A percentile compares a stretch with the other conserved stretches of the same genome.
Evolutionary conservation across 2,113 vertebrate genomes (phyloP).

Genomic region (Silurus asotus): DNA sequence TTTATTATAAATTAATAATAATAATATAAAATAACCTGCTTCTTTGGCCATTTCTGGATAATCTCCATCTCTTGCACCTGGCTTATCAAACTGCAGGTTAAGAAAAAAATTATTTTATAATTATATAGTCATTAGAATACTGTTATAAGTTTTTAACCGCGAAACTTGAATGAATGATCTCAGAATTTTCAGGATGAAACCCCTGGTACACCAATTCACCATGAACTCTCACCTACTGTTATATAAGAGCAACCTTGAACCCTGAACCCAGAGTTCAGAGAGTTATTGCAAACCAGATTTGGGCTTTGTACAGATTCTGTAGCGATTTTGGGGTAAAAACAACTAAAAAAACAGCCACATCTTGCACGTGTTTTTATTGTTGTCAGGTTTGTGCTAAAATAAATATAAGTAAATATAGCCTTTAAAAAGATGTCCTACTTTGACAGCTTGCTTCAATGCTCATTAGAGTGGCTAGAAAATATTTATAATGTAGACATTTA

Average conservation of each 20-base stretch:
- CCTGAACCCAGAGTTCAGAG: slow-evolving; percentile 29
- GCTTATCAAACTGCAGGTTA: slow-evolving; percentile 83
- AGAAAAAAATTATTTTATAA: too few species aligned
- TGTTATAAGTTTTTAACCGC: background rate
- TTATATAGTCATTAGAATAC: too few species aligned
- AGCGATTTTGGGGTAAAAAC: background rate
- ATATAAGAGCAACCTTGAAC: slow-evolving; percentile 38
- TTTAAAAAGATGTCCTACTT: background rate
- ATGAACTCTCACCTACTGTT: slow-evolving; percentile 10
- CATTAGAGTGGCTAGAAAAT: background rate
- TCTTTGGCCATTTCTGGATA: slow-evolving; percentile 94
- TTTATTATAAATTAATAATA: too few species aligned
- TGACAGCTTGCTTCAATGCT: background rate
- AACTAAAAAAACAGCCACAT: background rate
- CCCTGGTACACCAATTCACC: background rate
- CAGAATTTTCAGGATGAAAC: background rate
- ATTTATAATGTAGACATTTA: background rate
- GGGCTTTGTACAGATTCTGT: background rate
- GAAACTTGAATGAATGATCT: background rate
- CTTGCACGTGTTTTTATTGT: background rate
- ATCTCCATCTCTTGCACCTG: slow-evolving; percentile 70
- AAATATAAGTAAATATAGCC: background rate
- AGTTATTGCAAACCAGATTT: background rate
- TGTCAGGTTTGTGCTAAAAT: background rate
- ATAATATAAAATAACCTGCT: slow-evolving; percentile 76